Conservation (phyloP, 2,113 vertebrate genomes). For the Serinus canaria region DNA sequence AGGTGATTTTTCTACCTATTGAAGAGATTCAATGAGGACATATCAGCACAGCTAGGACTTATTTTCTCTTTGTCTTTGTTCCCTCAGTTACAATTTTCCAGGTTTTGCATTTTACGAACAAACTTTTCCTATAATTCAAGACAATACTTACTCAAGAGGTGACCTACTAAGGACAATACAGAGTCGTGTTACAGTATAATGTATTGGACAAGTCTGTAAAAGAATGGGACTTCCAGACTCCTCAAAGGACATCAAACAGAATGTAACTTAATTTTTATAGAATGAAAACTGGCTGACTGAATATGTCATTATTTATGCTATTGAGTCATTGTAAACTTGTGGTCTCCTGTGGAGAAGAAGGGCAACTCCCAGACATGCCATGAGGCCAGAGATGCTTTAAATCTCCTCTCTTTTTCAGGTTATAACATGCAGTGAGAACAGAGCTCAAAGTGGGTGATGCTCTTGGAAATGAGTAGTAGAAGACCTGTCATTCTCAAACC, state of each 20-base stretch:
- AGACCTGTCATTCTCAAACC: background rate
- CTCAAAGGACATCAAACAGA: background rate
- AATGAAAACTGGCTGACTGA: background rate
- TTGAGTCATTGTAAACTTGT: background rate
- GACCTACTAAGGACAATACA: background rate
- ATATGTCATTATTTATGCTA: background rate
- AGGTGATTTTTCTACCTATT: background rate
- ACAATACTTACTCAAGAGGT: background rate
- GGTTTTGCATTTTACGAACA: background rate
- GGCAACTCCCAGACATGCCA: background rate
- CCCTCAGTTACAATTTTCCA: background rate
- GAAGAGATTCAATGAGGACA: background rate
- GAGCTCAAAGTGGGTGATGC: background rate
- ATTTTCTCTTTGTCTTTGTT: background rate
- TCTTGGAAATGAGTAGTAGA: background rate
- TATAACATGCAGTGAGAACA: background rate
- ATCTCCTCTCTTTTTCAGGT: background rate
- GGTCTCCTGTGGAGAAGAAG: background rate
- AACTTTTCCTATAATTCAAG: background rate
- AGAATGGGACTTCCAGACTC: background rate
- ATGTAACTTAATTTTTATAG: background rate
- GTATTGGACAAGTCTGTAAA: background rate
- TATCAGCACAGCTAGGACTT: background rate
- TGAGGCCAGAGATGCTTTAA: background rate
- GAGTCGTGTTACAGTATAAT: rapidly evolving